Evolutionary conservation across 2,113 vertebrate species (phyloP), one percentile per base, ranked within the genome.

Genomic region (Bambusicola thoracicus): DNA sequence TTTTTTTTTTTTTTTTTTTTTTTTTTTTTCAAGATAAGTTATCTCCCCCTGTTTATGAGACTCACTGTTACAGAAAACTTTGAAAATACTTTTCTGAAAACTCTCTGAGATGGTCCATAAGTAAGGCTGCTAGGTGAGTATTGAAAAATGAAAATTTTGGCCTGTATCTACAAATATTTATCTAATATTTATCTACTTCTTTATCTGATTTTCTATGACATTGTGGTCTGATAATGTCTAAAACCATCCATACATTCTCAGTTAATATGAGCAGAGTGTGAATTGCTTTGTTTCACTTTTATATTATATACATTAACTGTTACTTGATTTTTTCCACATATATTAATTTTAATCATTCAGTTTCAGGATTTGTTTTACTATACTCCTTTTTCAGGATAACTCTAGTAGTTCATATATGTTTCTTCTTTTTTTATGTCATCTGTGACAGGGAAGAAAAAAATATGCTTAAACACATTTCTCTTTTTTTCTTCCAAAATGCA

Each of bases 21-120:
- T 48, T 11, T 46, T 46, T 11, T 48, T 48, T 12, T 49, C 25
- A 49, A 4, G 48, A 49, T 25, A 49, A 25, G 24, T 49, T 25
- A 49, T 49, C 48, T 25, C 27, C 27, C 51, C 19, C 80, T 61
- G 32, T 65, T 79, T 92, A 36, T n/a, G 67, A 92, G 62, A 89
- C 5, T n/a, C 29, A 51, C 16, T 92, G 62, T 48, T 65, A 62
- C 56, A 46, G 38, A 79, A 88, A 88, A 77, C 5, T 81, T 81
- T 89, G 19, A 77, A 92, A 91, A 88, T 5, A 51, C 11, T 63
- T 72, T 62, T 40, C 34, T 43, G 25, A 83, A 90, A 92, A 43
- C 6, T 30, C 11, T 66, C 29, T 46, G 36, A 41, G 3, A 36
- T 13, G 10, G 9, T 70, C 41, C 22, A 22, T 38, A 22, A 46